A percentile compares a stretch with the other conserved stretches of the same genome.
These are phyloP conservation scores for Maccullochella peelii DNA, from an alignment of 2,113 vertebrate genomes.

Conservation along the genomic window DNA sequence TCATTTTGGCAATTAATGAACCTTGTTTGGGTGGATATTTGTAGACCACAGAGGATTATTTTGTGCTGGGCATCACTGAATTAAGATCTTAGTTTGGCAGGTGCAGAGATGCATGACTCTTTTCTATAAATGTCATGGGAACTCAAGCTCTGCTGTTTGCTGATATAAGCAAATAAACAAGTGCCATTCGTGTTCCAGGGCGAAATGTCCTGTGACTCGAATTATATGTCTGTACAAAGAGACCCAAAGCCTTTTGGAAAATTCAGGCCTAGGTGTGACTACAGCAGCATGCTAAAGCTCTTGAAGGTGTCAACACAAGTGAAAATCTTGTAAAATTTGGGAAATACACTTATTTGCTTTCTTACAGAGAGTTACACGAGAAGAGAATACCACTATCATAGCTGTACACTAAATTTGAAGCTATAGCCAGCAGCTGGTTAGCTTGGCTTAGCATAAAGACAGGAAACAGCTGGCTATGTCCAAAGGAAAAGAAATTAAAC, in stretches of 20 bases:
- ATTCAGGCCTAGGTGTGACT: constrained; percentile 15
- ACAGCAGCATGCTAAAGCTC: neutral
- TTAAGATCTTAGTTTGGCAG: constrained; percentile 35
- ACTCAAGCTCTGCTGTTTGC: constrained; percentile 40
- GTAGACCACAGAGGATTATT: constrained; percentile 49
- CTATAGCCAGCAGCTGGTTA: neutral
- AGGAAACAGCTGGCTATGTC: neutral
- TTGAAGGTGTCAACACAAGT: constrained; percentile 7
- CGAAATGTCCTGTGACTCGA: constrained; percentile 23
- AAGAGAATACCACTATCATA: neutral
- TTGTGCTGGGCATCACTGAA: constrained; percentile 29
- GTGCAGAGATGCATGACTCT: constrained; percentile 32
- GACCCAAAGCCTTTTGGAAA: constrained; percentile 20
- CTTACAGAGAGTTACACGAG: neutral
- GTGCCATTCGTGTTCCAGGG: constrained; percentile 25
- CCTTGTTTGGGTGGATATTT: constrained; percentile 35
- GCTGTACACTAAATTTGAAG: neutral
- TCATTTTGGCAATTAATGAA: constrained; percentile 58
- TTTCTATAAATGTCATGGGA: constrained; percentile 52
- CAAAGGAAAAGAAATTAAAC: neutral
- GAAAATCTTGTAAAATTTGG: constrained; percentile 16
- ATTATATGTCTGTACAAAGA: constrained; percentile 32
- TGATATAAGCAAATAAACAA: constrained; percentile 39
- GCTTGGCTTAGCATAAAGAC: neutral
- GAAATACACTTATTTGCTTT: neutral